phyloP scores from a whole-genome alignment of 2,888 invertebrate species.

The Parnassius apollo region DNA sequence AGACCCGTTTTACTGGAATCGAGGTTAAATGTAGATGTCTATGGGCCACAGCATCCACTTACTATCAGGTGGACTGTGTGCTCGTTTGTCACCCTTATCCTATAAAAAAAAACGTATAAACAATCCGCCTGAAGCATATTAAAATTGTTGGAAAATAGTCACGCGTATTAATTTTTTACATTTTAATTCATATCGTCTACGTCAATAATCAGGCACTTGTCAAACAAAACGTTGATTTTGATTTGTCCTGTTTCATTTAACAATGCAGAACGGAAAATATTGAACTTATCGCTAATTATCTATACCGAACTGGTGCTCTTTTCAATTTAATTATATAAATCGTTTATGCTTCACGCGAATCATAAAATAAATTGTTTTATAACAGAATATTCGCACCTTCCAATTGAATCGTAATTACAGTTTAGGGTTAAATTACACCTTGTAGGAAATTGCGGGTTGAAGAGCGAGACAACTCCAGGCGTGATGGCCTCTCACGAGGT shows the following conservation, averaged over 20 bases:
- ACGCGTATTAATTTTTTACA: too few species aligned
- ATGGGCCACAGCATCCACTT: too few species aligned
- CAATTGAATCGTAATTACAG: constrained; percentile 54
- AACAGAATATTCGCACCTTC: constrained; percentile 35
- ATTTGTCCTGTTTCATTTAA: constrained; percentile 4
- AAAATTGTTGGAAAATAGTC: too few species aligned
- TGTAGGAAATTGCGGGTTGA: constrained; percentile 53
- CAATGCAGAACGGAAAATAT: constrained; percentile 12
- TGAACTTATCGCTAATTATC: constrained; percentile 22
- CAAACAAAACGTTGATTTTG: not conserved
- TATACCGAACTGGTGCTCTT: constrained; percentile 7
- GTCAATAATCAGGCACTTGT: too few species aligned
- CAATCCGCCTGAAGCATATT: too few species aligned
- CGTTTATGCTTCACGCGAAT: constrained; percentile 12
- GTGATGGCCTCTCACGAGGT: constrained; percentile 53
- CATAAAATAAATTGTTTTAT: constrained; percentile 22
- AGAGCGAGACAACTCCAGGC: constrained; percentile 38
- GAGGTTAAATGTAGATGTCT: too few species aligned
- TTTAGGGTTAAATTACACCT: constrained; percentile 42
- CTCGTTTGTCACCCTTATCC: too few species aligned
- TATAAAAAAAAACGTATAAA: too few species aligned
- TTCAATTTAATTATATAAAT: constrained; percentile 21
- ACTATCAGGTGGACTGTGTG: too few species aligned
- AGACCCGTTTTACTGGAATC: too few species aligned
- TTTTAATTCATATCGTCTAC: too few species aligned